Percentiles rank a stretch among this genome's conserved stretches.
Evolutionary conservation across 35 echinoderm and acorn worm genomes (phyloP).

Genomic region (Acanthaster planci): DNA sequence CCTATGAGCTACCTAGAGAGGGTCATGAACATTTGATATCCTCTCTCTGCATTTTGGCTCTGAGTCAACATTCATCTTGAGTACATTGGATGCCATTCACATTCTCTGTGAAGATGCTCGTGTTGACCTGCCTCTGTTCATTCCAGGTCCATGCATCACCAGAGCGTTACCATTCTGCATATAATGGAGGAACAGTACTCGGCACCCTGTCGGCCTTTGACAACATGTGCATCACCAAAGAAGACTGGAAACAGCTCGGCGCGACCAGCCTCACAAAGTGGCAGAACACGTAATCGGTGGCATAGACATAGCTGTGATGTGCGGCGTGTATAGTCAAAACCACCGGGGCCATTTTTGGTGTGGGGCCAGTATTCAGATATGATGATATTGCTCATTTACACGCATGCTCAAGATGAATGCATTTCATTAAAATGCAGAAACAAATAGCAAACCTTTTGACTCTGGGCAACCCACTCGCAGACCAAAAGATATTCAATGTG

Average conservation of each 20-base stretch:
- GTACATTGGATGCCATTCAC: too few species aligned
- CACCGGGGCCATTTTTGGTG: not conserved
- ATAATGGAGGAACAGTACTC: conserved; percentile 85
- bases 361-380: not conserved
- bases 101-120: too few species aligned
- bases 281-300: conserved; percentile 40
- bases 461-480: too few species aligned
- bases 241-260: conserved; percentile 84
- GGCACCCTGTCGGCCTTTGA: conserved; percentile 85
- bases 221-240: conserved; percentile 96
- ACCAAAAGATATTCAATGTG: too few species aligned
- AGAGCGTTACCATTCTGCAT: conserved; percentile 96
- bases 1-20: too few species aligned
- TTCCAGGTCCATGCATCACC: conserved; percentile 91
- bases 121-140: not conserved
- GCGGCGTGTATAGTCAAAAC: too few species aligned
- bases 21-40: too few species aligned
- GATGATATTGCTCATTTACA: not conserved
- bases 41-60: too few species aligned
- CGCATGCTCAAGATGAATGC: too few species aligned
- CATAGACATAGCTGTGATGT: too few species aligned
- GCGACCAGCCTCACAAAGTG: conserved; percentile 92
- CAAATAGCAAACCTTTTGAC: not conserved
- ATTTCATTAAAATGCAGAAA: not conserved
- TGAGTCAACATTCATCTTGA: too few species aligned